A percentile compares a stretch with the other conserved stretches of the same genome.
Evolutionary conservation across 2,797 vertebrate species (phyloP).

Genomic region (Paratrypauchen microcephalus): DNA sequence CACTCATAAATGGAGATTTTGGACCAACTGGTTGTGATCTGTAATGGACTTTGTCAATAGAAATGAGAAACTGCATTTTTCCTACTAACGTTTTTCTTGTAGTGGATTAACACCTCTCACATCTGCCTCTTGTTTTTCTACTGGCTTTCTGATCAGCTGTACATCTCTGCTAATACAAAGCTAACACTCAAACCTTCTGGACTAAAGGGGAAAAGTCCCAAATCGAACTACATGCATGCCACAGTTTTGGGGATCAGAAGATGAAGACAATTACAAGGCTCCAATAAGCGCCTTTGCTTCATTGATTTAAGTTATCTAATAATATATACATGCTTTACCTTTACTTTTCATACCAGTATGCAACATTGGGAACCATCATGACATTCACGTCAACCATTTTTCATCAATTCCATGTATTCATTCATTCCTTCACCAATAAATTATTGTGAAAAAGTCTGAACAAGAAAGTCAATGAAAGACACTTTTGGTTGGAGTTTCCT

Average conservation of each 20-base stretch:
- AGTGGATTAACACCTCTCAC: conserved; percentile 79
- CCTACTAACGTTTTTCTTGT: conserved; percentile 81
- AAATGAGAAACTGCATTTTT: conserved; percentile 86
- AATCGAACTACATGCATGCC: conserved; percentile 80
- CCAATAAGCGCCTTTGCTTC: conserved; percentile 65
- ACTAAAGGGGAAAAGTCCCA: conserved; percentile 72
- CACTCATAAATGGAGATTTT: conserved; percentile 58
- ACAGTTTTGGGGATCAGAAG: conserved; percentile 77
- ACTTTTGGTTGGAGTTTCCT: conserved; percentile 55
- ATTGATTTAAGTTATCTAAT: conserved; percentile 74
- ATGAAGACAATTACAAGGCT: conserved; percentile 65
- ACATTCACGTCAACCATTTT: conserved; percentile 16
- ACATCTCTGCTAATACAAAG: conserved; percentile 77
- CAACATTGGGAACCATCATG: conserved; percentile 74
- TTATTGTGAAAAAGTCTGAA: conserved; percentile 17
- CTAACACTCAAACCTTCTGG: conserved; percentile 77
- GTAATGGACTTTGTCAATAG: conserved; percentile 76
- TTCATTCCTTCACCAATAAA: conserved; percentile 11
- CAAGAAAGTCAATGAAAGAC: conserved; percentile 77
- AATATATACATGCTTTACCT: conserved; percentile 76
- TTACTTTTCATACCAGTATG: conserved; percentile 80
- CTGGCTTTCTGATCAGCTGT: conserved; percentile 79
- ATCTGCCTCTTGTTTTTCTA: conserved; percentile 71
- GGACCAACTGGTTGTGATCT: conserved; percentile 76
- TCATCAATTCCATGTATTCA: conserved; percentile 14